Conservation (phyloP, 2,888 invertebrate species). For the Diploptera punctata region DNA sequence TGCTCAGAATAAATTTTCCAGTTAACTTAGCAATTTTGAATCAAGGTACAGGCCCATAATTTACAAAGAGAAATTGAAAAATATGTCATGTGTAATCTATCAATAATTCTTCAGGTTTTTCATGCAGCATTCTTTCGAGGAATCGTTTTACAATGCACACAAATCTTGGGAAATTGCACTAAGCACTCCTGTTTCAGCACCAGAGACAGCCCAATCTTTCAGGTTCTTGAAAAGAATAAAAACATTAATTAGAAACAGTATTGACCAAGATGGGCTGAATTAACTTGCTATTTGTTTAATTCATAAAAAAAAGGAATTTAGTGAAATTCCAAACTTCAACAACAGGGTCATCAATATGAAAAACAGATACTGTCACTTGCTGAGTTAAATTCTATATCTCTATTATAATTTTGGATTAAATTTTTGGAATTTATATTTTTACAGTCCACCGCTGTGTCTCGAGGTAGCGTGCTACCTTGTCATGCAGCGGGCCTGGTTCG, state of each 20-base stretch:
- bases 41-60: constrained; percentile 1
- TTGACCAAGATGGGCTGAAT: neutral
- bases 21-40: neutral
- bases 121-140: neutral
- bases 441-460: too few species aligned
- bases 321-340: too few species aligned
- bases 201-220: neutral
- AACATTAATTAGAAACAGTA: neutral
- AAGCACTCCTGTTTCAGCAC: constrained; percentile 4
- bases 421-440: too few species aligned
- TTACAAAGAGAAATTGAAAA: constrained; percentile 20
- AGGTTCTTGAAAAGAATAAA: neutral
- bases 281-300: neutral
- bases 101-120: neutral
- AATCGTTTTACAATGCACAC: neutral
- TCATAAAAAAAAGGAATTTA: too few species aligned
- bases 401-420: too few species aligned
- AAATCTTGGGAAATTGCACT: neutral
- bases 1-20: neutral
- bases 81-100: neutral
- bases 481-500: too few species aligned
- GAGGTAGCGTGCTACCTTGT: too few species aligned
- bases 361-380: too few species aligned
- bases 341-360: too few species aligned
- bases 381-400: too few species aligned